phyloP scores from a whole-genome alignment of 2,888 invertebrate species.

The Drosophila anomalata region DNA sequence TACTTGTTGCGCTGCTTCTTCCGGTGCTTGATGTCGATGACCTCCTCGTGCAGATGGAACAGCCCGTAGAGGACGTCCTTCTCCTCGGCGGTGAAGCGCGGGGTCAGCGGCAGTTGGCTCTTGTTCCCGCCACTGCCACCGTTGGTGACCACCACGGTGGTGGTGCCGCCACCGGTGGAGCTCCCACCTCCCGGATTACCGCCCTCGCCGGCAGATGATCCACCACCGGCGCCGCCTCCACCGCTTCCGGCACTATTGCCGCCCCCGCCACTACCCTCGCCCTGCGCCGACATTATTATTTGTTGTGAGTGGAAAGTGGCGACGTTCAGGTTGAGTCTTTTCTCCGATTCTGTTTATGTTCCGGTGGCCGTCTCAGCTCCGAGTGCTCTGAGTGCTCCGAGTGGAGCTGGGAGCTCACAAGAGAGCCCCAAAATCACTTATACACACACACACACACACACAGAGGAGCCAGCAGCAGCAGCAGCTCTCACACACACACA shows the following conservation, averaged over 20 bases:
- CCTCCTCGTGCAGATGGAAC: constrained; percentile 82
- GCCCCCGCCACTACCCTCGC: constrained; percentile 26
- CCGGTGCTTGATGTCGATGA: constrained; percentile 83
- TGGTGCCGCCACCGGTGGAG: constrained; percentile 31
- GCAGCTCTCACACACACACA: constrained; percentile 36
- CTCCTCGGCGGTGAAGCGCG: constrained; percentile 83
- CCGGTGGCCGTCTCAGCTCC: not conserved
- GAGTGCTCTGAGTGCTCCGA: not conserved
- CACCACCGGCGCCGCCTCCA: constrained; percentile 42
- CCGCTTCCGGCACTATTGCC: constrained; percentile 32
- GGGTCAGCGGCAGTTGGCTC: constrained; percentile 74
- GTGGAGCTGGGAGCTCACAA: too few relatives aligned
- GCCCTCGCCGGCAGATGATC: constrained; percentile 32
- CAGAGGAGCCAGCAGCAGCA: not conserved
- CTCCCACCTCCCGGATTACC: constrained; percentile 36
- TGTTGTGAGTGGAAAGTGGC: constrained; percentile 24
- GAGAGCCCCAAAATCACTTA: not conserved
- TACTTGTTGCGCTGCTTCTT: constrained; percentile 81
- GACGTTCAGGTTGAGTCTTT: not conserved
- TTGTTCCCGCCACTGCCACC: constrained; percentile 38
- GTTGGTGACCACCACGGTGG: constrained; percentile 23
- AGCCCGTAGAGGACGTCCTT: constrained; percentile 81
- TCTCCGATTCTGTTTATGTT: not conserved
- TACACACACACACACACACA: constrained; percentile 18
- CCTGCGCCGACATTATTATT: constrained; percentile 41